A percentile compares a stretch with the other conserved stretches of the same genome.
phyloP scores from a whole-genome alignment of 2,113 vertebrate genomes.

The Tetrax tetrax region DNA sequence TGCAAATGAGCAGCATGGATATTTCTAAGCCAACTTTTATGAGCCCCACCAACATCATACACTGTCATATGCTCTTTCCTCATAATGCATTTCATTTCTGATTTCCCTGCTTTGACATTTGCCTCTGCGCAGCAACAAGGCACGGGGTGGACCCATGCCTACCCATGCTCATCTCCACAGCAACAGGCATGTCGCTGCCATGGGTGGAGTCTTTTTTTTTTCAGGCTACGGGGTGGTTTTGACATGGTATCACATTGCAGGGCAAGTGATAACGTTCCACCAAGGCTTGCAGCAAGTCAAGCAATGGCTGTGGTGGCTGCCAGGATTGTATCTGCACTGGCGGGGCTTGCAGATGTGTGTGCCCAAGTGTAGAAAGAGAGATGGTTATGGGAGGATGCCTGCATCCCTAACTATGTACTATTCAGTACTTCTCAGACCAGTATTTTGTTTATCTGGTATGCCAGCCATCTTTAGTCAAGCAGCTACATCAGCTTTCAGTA shows the following conservation, averaged over 20 bases:
- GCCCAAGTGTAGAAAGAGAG: accelerated
- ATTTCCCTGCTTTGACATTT: not conserved
- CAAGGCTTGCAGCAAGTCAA: not conserved
- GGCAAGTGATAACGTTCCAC: not conserved
- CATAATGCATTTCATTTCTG: not conserved
- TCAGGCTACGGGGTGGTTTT: accelerated
- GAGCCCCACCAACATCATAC: not conserved
- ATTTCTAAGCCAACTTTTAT: not conserved
- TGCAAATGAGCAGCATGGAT: accelerated
- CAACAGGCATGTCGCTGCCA: accelerated
- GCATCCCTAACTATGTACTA: not conserved
- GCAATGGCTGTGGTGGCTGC: not conserved
- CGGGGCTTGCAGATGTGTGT: not conserved
- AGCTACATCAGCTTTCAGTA: not conserved
- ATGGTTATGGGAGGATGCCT: not conserved
- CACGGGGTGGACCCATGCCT: not conserved
- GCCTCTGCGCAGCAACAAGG: not conserved
- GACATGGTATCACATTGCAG: accelerated
- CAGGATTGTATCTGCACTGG: not conserved
- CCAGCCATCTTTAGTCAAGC: not conserved
- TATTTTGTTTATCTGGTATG: not conserved
- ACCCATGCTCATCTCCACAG: no score
- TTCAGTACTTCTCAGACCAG: not conserved
- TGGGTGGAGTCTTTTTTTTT: not conserved
- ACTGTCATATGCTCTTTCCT: not conserved